Evolutionary conservation across 2,113 vertebrate species (phyloP), one percentile per base, ranked within the genome.

Genomic region (Cichladusa arquata): DNA sequence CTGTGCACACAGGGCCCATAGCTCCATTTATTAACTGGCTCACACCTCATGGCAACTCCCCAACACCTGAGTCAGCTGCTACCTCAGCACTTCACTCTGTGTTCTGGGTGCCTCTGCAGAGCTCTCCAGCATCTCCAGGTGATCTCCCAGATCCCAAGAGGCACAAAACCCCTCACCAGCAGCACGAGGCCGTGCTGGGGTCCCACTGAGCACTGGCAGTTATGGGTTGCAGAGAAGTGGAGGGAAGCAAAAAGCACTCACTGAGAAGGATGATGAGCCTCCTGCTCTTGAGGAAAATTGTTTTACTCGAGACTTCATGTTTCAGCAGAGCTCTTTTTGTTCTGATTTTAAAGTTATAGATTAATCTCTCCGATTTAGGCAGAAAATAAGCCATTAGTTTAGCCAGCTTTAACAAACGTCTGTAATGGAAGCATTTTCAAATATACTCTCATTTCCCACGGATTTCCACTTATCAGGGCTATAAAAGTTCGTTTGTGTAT

Each of bases 271-370:
- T 47, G 67, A 77, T 81, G 78, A 90, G 50, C 54, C 73, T 90
- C 81, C 85, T 57, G 76, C 81, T 64, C 90, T 79, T 54, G 40
- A 76, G 61, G 85, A 86, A 97, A 96, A 96, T 83, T 72, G 40
- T 91, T 94, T 73, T 91, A 64, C 47, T 96, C 36, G 4, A 65
- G 57, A 73, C 40, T 66, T 77, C 74, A 28, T 34, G 47, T 80
- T 93, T 88, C 81, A 73, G 67, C 76, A 90, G 61, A 84, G 71
- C 38, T 87, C 12, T 78, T 76, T 96, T 94, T 93, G 81, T 94
- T 95, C 86, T 86, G 76, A 90, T 81, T 96, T 97, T 95, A 88
- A 95, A 96, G 51, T 33, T 57, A 54, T 31, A 90, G 57, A 88
- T 95, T 87, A 95, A 88, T 85, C 56, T 92, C 67, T 81, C 54